These are phyloP conservation scores for Drosophila helvetica DNA, from an alignment of 2,888 invertebrate species.

Conservation along the genomic window DNA sequence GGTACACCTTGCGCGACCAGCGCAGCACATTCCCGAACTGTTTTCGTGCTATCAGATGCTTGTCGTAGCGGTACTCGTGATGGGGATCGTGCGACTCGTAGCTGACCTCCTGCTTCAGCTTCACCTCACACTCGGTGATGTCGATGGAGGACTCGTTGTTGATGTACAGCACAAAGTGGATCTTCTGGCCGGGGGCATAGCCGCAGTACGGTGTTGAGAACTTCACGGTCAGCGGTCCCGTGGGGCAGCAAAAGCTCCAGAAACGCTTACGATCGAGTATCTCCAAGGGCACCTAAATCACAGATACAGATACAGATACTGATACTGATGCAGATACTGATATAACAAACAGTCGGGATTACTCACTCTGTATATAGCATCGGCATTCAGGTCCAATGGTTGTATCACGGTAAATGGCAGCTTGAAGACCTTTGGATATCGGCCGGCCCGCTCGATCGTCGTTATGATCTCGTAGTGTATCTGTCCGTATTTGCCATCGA, in stretches of 20 bases:
- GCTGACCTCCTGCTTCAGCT: slow-evolving; percentile 87
- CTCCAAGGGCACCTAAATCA: slow-evolving; percentile 80
- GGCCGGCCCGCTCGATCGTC: slow-evolving; percentile 92
- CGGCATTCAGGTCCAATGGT: slow-evolving; percentile 91
- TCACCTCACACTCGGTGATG: slow-evolving; percentile 87
- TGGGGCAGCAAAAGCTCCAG: slow-evolving; percentile 84
- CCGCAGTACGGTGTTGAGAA: slow-evolving; percentile 87
- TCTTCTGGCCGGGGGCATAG: slow-evolving; percentile 90
- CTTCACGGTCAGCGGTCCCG: slow-evolving; percentile 83
- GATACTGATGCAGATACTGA: not conserved
- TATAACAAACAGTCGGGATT: not conserved
- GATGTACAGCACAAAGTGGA: slow-evolving; percentile 88
- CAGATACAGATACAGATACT: not conserved
- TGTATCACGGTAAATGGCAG: slow-evolving; percentile 92
- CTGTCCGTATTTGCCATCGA: slow-evolving; percentile 90
- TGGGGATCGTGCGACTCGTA: slow-evolving; percentile 83
- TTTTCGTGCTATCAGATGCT: slow-evolving; percentile 81
- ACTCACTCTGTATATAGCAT: slow-evolving; percentile 88
- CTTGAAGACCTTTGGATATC: slow-evolving; percentile 92
- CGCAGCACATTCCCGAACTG: slow-evolving; percentile 86
- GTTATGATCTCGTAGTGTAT: slow-evolving; percentile 92
- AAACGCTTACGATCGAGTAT: slow-evolving; percentile 83
- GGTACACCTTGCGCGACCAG: slow-evolving; percentile 87
- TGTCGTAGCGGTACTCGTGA: slow-evolving; percentile 82
- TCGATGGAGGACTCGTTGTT: slow-evolving; percentile 90